These are phyloP conservation scores for Bos indicus DNA, from an alignment of 2,113 vertebrate species.

Conservation along the genomic window DNA sequence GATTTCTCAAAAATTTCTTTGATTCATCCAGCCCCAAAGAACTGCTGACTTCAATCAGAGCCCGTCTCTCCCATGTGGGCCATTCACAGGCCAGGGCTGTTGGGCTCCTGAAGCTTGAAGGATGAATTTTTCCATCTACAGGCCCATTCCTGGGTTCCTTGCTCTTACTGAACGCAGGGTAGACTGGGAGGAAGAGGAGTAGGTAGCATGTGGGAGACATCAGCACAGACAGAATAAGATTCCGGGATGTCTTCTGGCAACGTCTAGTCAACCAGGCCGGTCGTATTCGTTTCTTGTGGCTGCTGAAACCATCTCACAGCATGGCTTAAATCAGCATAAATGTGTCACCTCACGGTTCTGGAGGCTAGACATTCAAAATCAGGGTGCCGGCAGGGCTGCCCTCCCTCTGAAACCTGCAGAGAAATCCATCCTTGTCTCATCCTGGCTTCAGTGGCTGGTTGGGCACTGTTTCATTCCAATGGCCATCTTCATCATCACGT, in stretches of 20 bases:
- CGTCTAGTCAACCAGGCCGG: rapidly evolving
- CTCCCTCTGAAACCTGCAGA: not conserved
- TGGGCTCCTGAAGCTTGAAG: not conserved
- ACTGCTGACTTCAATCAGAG: rapidly evolving
- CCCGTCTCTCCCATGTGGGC: rapidly evolving
- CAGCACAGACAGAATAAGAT: rapidly evolving
- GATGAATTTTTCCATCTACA: not conserved
- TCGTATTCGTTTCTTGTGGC: not conserved
- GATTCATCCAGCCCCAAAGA: not conserved
- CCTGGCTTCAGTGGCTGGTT: not conserved
- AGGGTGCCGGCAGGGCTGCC: rapidly evolving
- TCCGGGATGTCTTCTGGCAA: not conserved
- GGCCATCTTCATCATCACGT: not conserved
- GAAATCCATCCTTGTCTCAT: not conserved
- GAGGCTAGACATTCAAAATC: not conserved
- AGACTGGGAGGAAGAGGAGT: not conserved
- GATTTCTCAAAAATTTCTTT: not conserved
- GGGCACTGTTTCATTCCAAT: rapidly evolving
- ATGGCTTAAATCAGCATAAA: not conserved
- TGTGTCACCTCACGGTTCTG: not conserved
- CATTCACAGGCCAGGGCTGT: rapidly evolving
- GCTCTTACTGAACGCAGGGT: rapidly evolving
- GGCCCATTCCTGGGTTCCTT: not conserved
- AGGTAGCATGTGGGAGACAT: rapidly evolving
- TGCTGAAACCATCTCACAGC: too few relatives aligned